These are phyloP conservation scores for Ochropleura plecta DNA, from an alignment of 2,888 invertebrate species.

Conservation along the genomic window DNA sequence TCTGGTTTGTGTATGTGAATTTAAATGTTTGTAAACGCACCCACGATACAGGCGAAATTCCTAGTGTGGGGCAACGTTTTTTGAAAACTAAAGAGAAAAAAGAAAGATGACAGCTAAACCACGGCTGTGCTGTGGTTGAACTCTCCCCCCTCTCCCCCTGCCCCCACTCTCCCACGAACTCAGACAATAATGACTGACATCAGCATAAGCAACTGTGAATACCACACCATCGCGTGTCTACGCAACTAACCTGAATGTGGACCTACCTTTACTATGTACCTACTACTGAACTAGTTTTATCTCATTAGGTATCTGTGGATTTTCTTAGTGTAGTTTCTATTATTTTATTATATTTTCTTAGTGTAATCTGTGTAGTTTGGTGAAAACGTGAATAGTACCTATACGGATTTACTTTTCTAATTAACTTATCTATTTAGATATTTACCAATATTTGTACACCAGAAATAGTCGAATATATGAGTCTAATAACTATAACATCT, in stretches of 20 bases:
- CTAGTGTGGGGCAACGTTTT: no score
- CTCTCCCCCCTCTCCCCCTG: background rate
- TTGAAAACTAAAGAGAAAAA: background rate
- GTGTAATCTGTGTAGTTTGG: background rate
- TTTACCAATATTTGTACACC: no score
- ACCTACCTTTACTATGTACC: background rate
- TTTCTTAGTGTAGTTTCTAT: slow-evolving; percentile 3
- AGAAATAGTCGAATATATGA: no score
- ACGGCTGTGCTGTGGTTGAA: no score
- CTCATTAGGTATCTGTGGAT: slow-evolving; percentile 2
- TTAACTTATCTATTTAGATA: no score
- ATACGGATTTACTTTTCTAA: background rate
- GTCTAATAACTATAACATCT: no score
- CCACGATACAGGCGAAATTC: no score
- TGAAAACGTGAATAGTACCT: background rate
- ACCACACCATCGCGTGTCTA: slow-evolving; percentile 34
- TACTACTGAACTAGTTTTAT: slow-evolving; percentile 25
- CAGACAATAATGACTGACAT: slow-evolving; percentile 10
- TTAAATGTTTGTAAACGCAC: no score
- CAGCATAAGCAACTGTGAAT: slow-evolving; percentile 45
- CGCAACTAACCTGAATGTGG: background rate
- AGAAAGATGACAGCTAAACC: no score
- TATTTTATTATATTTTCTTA: no score
- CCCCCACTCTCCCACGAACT: background rate
- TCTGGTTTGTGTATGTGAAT: no score